Evolutionary conservation across 1,140 invertebrate species (phyloP), one percentile per base, ranked within the genome.

Genomic region (Sinonovacula constricta): DNA sequence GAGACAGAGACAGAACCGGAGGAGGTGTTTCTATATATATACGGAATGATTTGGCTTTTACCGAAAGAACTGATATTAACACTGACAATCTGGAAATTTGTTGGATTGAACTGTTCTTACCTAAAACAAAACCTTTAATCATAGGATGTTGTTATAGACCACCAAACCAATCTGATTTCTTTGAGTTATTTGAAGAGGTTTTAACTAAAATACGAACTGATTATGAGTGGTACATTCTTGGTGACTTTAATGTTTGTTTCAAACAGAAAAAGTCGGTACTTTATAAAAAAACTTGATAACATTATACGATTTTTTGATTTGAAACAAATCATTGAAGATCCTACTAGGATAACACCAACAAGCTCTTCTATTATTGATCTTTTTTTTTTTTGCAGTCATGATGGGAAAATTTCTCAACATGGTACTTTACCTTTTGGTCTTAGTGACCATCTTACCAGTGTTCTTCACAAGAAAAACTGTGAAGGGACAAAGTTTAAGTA

Each of bases 101-200:
- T 7, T 72, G 24, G n/a, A 31, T 31, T n/a, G 56, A 60, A 49
- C 34, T 72, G 3, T 72, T 60, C 2, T 49, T 72, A 28, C 28
- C 56, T 59, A 60, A 62, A 72, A 62, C 34, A 5, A 60, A 72
- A 31, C 69, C 34, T 30, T 26, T 62, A 51, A 15, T 72, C 18
- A n/a, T 60, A 45, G 39, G 34, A 28, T 62, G 5, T 30, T 72
- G 69, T 33, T 72, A 62, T 72, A 62, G 69, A 72, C 59, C 69
- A 30, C 69, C 56, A 26, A 31, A 60, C 7, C 56, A 72, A 49
- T 45, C 26, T 45, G 39, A 60, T 4, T 62, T 62, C 22, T n/a
- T 62, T 49, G 56, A 72, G 31, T 10, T 59, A 10, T 72, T 62
- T 30, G 39, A 72, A 71, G n/a, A 59, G 15, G 24, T 60, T 33